Base-by-base conservation (phyloP, 2,113 vertebrate genomes). In the Grantiella picta region DNA sequence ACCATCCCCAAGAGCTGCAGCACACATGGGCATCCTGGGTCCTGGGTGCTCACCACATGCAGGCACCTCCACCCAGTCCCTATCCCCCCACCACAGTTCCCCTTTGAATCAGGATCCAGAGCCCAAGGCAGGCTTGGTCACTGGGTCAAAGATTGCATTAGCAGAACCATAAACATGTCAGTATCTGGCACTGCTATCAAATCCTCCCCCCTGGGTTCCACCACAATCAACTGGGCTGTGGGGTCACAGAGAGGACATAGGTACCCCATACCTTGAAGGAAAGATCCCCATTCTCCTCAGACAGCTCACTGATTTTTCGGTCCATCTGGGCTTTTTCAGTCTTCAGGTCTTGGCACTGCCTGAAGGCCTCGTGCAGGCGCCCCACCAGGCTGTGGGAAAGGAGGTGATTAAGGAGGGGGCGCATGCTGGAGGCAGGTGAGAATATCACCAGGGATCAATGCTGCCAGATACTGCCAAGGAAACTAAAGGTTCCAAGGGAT, bases 201-300 rank as follows among this genome's bases (percentile, higher is more conserved):
- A 82, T 25, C 49, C 19, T 69, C 5, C 18, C 21, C 23, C 0
- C n/a, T 0, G 0, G 11, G 2, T 57, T 52, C 64, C 44, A 44
- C 12, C 78, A 14, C 35, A 36, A 47, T 40, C n/a, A 45, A 0
- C 10, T 8, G 18, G 28, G n/a, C 40, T 18, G 11, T 5, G 23
- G 47, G 36, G 49, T 35, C 18, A 10, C 0, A 0, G 31, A 59
- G 11, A 44, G 27, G 56, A 44, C 28, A 3, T n/a, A n/a, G n/a
- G 36, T 2, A 2, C 2, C 6, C 54, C 2, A 25, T 97, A 99
- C 99, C 98, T 98, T 98, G 90, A 98, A 99, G 13, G 98, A 98
- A 15, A 99, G 98, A 2, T 97, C 96, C 8, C 99, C 99, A 7
- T 99, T 99, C 95, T 99, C 99, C 33, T 99, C 99, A 0, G 98